phyloP scores from a whole-genome alignment of 2,113 vertebrate species.

The Myiopsitta monachus region DNA sequence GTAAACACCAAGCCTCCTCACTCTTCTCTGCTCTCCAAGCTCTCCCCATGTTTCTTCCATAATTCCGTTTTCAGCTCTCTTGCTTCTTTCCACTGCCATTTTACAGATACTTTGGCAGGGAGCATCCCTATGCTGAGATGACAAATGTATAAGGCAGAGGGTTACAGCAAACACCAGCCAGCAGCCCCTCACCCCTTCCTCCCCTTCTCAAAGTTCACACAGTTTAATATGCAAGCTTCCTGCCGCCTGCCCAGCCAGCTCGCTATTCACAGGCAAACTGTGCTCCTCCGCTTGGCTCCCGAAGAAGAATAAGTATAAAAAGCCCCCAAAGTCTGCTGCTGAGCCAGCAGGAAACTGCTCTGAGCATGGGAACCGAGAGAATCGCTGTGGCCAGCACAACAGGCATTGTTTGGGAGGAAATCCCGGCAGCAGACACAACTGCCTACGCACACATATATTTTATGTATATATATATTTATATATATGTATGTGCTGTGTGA shows the following conservation, averaged over 20 bases:
- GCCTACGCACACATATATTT: background rate
- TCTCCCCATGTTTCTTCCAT: background rate
- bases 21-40: background rate
- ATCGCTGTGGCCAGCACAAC: constrained; percentile 5
- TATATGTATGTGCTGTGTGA: background rate
- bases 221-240: constrained; percentile 36
- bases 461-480: background rate
- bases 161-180: background rate
- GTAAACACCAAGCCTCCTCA: background rate
- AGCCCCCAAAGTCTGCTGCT: constrained; percentile 33
- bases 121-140: background rate
- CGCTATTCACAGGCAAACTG: constrained; percentile 51
- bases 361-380: constrained; percentile 40
- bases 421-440: constrained; percentile 5
- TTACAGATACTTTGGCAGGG: background rate
- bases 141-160: background rate
- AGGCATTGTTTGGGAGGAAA: constrained; percentile 57
- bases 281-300: background rate
- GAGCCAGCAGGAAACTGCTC: constrained; percentile 57
- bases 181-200: background rate
- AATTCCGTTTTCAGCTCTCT: background rate
- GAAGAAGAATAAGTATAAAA: constrained; percentile 42
- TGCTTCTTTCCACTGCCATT: background rate
- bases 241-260: constrained; percentile 31
- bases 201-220: constrained; percentile 7